phyloP scores from a whole-genome alignment of 2,113 vertebrate genomes.

The Dasypus novemcinctus region DNA sequence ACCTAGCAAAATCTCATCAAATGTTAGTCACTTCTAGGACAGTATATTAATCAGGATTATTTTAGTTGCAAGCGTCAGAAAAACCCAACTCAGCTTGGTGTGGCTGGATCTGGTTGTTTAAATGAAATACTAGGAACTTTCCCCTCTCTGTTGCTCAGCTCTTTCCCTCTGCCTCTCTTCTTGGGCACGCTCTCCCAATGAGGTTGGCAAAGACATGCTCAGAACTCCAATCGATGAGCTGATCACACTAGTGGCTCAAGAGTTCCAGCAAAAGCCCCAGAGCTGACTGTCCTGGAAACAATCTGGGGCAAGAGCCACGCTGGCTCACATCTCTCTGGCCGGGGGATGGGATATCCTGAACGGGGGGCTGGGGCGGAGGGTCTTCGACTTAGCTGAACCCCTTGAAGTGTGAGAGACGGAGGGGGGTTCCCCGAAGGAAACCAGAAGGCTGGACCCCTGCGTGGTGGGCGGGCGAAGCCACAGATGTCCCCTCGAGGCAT shows the following conservation, averaged over 20 bases:
- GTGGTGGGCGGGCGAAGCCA: neutral
- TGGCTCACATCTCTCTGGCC: neutral
- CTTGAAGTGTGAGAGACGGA: neutral
- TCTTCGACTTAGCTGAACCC: neutral
- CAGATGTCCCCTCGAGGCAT: neutral
- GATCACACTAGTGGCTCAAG: neutral
- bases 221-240: neutral
- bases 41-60: neutral
- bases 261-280: neutral
- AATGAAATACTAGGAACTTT: neutral
- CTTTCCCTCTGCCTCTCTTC: neutral
- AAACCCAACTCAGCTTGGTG: neutral
- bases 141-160: neutral
- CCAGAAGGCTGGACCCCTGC: neutral
- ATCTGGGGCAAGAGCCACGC: neutral
- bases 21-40: neutral
- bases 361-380: neutral
- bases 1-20: neutral
- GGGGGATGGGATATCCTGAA: neutral
- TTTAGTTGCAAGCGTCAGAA: constrained; percentile 11
- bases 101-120: neutral
- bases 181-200: neutral
- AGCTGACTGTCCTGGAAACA: neutral
- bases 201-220: neutral
- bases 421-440: neutral